Evolutionary conservation across 2,797 vertebrate species (phyloP), one percentile per base, ranked within the genome.

Genomic region (Dryobates pubescens): DNA sequence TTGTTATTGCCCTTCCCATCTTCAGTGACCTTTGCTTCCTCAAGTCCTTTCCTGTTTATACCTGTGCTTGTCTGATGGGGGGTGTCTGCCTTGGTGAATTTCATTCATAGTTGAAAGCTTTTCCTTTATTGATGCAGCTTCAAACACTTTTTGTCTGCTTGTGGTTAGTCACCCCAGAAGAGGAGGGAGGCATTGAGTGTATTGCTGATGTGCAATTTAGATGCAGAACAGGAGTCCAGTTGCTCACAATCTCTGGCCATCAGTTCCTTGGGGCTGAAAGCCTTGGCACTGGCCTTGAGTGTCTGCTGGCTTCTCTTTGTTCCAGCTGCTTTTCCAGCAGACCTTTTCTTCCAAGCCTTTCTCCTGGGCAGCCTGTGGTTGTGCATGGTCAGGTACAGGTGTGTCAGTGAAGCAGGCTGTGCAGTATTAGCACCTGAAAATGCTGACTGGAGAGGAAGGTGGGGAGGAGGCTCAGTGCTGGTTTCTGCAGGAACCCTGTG

Each of bases 21-120:
- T 26, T 11, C 10, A 22, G 57, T 36, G 32, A 12, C 26, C 23
- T 75, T 0, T 0, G 29, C 54, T 53, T 56, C 49, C 27, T 2
- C 8, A 7, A 11, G 15, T 29, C 26, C 51, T 67, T 49, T 49
- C 22, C 9, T 27, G 9, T 32, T 57, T 38, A 14, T 13, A 67
- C 41, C 26, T 9, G 15, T 64, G 51, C 14, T 27, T 71, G 15
- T 29, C 27, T 32, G 20, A 8, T 36, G 9, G 80, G 30, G 30
- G 26, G 12, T 77, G 20, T 20, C 6, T 30, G 61, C 18, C 49
- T 56, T 41, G 36, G 29, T 53, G 89, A 20, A 2, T 82, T 78
- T 61, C 10, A 7, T 43, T 56, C 43, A 5, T 2, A 0, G 4
- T 1, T 68, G 54, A 61, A 43, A 32, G 34, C 13, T 71, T 85